Conservation (phyloP, 2,888 invertebrate species). For the Blera fallax region DNA sequence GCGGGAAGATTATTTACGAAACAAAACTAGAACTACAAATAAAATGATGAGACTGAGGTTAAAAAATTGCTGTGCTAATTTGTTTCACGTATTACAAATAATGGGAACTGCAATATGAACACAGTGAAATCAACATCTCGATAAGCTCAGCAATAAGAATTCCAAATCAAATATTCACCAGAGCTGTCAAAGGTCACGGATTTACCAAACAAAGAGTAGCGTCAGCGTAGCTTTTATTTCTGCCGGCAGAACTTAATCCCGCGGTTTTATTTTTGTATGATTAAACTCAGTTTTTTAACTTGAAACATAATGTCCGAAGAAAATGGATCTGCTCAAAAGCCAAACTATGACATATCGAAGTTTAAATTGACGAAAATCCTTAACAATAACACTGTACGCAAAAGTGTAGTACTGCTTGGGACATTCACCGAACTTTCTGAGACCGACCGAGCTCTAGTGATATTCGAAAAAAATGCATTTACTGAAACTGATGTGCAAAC, state of each 20-base stretch:
- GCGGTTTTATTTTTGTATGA: background rate
- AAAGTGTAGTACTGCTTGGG: slow-evolving; percentile 88
- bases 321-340: slow-evolving; percentile 25
- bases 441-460: slow-evolving; percentile 86
- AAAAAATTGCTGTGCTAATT: no score
- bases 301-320: slow-evolving; percentile 46
- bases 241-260: background rate
- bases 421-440: slow-evolving; percentile 83
- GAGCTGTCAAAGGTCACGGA: background rate
- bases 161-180: background rate
- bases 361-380: slow-evolving; percentile 87
- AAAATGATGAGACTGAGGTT: no score
- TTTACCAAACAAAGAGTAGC: background rate
- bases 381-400: slow-evolving; percentile 88
- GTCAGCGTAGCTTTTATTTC: background rate
- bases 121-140: background rate
- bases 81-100: no score
- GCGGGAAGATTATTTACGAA: no score
- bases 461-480: slow-evolving; percentile 92
- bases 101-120: no score
- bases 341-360: slow-evolving; percentile 83
- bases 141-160: background rate
- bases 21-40: no score
- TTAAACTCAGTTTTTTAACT: background rate
- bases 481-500: slow-evolving; percentile 81